Evolutionary conservation across 2,888 invertebrate species (phyloP).

Genomic region (Idaea aversata): DNA sequence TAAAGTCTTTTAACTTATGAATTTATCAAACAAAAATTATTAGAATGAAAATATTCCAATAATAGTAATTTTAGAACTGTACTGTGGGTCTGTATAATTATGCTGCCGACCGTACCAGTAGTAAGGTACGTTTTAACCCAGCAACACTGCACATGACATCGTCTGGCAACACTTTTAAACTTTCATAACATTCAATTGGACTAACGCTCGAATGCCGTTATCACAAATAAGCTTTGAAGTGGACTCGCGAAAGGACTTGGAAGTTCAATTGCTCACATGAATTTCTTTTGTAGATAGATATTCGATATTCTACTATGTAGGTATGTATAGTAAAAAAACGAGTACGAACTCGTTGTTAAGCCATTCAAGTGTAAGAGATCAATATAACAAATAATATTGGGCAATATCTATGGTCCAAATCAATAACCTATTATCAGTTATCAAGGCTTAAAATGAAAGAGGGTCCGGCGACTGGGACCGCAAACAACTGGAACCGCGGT

Average conservation of each 20-base stretch:
- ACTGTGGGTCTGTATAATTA: too few relatives aligned
- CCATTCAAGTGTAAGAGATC: background rate
- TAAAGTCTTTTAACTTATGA: too few relatives aligned
- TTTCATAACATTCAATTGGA: slow-evolving; percentile 24
- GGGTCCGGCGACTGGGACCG: too few relatives aligned
- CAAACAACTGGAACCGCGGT: too few relatives aligned
- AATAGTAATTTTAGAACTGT: too few relatives aligned
- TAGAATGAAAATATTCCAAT: too few relatives aligned
- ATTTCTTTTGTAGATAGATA: background rate
- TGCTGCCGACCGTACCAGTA: too few relatives aligned
- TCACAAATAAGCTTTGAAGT: slow-evolving; percentile 25
- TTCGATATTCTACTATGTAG: background rate
- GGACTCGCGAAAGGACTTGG: background rate
- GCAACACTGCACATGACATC: background rate
- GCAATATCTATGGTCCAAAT: too few relatives aligned
- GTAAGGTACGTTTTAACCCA: too few relatives aligned
- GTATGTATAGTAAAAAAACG: background rate
- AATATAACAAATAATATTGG: background rate
- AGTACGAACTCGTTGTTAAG: background rate
- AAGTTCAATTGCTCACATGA: background rate
- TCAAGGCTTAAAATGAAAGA: too few relatives aligned
- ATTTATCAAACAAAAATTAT: too few relatives aligned
- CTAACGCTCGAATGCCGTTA: slow-evolving; percentile 2
- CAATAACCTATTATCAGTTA: too few relatives aligned
- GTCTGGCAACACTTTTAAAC: slow-evolving; percentile 23